Conservation (phyloP, 92 coral and sea anemone genomes). For the Muricea muricata region DNA sequence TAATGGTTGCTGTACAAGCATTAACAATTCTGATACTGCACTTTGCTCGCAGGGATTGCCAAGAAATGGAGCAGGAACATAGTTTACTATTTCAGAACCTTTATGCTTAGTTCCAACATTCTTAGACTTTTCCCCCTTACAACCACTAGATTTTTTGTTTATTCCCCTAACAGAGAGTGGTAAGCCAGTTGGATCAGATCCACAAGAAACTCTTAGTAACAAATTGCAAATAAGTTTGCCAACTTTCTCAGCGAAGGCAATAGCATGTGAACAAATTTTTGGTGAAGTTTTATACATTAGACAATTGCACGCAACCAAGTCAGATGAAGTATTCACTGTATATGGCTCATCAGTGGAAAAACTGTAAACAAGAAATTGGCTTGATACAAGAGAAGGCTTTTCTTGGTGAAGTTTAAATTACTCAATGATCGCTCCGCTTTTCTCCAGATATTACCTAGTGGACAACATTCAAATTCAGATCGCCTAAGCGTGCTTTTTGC, state of each 20-base stretch:
- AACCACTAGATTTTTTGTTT: background rate
- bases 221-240: background rate
- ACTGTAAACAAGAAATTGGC: background rate
- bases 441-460: background rate
- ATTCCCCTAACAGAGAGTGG: background rate
- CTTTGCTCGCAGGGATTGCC: background rate
- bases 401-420: background rate
- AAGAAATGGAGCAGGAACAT: background rate
- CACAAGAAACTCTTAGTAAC: background rate
- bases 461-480: background rate
- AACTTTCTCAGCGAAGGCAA: background rate
- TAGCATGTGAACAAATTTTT: background rate
- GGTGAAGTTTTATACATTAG: background rate
- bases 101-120: background rate
- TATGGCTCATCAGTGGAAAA: too few relatives aligned
- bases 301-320: background rate
- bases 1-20: background rate
- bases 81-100: background rate
- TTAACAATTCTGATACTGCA: background rate
- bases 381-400: background rate
- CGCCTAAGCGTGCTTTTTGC: background rate
- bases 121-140: background rate
- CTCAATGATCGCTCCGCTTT: background rate
- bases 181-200: constrained; percentile 4
- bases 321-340: background rate